phyloP scores from a whole-genome alignment of 2,888 invertebrate genomes.

The Nematopogon swammerdamellus region DNA sequence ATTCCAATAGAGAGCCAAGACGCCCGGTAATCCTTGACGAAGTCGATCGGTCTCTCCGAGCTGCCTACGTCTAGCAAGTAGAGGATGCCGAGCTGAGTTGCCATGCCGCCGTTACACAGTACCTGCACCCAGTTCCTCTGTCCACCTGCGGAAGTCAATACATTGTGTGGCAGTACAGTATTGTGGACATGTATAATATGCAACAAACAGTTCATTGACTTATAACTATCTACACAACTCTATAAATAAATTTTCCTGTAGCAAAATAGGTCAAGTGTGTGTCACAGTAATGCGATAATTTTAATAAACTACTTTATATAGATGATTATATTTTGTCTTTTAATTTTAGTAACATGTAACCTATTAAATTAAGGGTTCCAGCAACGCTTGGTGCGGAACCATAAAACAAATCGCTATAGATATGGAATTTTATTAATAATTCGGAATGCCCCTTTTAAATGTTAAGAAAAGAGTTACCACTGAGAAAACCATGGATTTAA shows the following conservation, averaged over 20 bases:
- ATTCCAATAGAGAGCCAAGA: slow-evolving; percentile 82
- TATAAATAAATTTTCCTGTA: not conserved
- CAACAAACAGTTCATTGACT: not conserved
- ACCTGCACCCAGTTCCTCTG: slow-evolving; percentile 90
- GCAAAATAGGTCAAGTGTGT: not conserved
- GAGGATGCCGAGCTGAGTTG: slow-evolving; percentile 70
- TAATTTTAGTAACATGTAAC: too few relatives aligned
- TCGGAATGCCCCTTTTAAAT: too few relatives aligned
- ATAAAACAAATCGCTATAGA: too few relatives aligned
- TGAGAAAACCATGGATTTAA: too few relatives aligned
- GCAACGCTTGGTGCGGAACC: too few relatives aligned
- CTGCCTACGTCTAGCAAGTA: slow-evolving; percentile 79
- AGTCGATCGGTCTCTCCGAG: slow-evolving; percentile 76
- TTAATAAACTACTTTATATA: too few relatives aligned
- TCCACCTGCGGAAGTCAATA: slow-evolving; percentile 58
- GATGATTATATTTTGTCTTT: too few relatives aligned
- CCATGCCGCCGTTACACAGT: slow-evolving; percentile 87
- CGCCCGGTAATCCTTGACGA: slow-evolving; percentile 67
- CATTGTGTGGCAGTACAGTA: slow-evolving; percentile 1
- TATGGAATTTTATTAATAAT: too few relatives aligned
- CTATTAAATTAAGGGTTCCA: too few relatives aligned
- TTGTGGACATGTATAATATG: not conserved
- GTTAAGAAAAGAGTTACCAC: too few relatives aligned
- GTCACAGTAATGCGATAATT: too few relatives aligned
- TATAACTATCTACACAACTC: too few relatives aligned